These are phyloP conservation scores for Apeira syringaria DNA, from an alignment of 2,888 invertebrate species.

Conservation along the genomic window DNA sequence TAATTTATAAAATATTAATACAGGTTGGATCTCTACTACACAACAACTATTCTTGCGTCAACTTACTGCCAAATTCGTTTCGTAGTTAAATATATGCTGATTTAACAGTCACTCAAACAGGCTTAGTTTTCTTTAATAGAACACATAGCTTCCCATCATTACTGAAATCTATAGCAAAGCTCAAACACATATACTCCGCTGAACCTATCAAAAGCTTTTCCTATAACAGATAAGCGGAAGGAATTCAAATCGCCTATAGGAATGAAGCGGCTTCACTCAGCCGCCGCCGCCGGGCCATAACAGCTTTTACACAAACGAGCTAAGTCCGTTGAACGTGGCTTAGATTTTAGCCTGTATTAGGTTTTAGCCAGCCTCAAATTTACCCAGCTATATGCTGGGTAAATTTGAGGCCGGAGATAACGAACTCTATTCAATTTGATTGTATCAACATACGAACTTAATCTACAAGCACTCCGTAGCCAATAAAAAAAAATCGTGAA, in stretches of 20 bases:
- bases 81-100: too few species aligned
- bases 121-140: too few species aligned
- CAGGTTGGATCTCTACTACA: too few species aligned
- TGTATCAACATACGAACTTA: not conserved
- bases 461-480: too few species aligned
- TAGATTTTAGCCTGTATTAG: conserved; percentile 2
- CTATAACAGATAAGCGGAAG: conserved; percentile 1
- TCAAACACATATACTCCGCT: not conserved
- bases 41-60: too few species aligned
- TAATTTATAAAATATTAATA: too few species aligned
- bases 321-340: conserved; percentile 1
- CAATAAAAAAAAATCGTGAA: too few species aligned
- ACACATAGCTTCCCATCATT: too few species aligned
- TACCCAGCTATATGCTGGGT: not conserved
- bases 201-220: not conserved
- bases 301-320: conserved; percentile 10
- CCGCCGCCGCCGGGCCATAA: not conserved
- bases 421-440: conserved; percentile 3
- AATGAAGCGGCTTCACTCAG: conserved; percentile 14
- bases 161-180: too few species aligned
- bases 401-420: conserved; percentile 1
- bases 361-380: too few species aligned
- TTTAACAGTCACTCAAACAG: too few species aligned
- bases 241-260: conserved; percentile 6
- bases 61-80: too few species aligned